phyloP scores from a whole-genome alignment of 2,797 vertebrate genomes.

The Sebastes taczanowskii region DNA sequence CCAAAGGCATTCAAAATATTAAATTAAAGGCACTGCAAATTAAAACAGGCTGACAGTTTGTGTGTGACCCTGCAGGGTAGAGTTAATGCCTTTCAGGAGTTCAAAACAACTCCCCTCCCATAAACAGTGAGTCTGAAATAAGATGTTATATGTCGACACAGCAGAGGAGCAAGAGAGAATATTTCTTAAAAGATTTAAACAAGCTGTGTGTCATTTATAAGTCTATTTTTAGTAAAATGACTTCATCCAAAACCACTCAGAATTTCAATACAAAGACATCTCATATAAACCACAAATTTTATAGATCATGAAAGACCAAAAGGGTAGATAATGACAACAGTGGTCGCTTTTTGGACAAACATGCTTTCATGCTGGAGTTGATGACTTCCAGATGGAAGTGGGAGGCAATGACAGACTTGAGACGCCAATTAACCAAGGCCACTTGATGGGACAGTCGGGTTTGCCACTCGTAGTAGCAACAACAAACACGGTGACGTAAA shows the following conservation, averaged over 20 bases:
- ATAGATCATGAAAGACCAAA: constrained; percentile 23
- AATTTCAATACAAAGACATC: not conserved
- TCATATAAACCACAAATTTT: not conserved
- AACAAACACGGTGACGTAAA: constrained; percentile 37
- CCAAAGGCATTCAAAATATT: constrained; percentile 16
- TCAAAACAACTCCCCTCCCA: constrained; percentile 27
- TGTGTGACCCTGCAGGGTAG: not conserved
- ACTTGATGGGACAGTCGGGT: constrained; percentile 39
- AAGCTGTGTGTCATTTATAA: not conserved
- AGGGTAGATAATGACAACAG: constrained; percentile 24
- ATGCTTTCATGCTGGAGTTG: constrained; percentile 50
- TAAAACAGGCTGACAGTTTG: constrained; percentile 8
- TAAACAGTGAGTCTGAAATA: constrained; percentile 15
- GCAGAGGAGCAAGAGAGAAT: not conserved
- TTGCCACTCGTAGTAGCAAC: constrained; percentile 30
- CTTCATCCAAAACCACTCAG: not conserved
- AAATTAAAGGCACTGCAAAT: constrained; percentile 12
- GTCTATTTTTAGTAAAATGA: not conserved
- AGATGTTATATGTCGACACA: not conserved
- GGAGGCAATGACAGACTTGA: constrained; percentile 56
- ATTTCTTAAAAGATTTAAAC: constrained; percentile 8
- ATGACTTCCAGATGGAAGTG: constrained; percentile 74
- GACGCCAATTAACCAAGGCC: constrained; percentile 48
- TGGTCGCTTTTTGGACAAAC: constrained; percentile 32
- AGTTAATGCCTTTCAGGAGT: constrained; percentile 23